Evolutionary conservation across 1,140 invertebrate genomes (phyloP).

Genomic region (Coboldia fuscipes): DNA sequence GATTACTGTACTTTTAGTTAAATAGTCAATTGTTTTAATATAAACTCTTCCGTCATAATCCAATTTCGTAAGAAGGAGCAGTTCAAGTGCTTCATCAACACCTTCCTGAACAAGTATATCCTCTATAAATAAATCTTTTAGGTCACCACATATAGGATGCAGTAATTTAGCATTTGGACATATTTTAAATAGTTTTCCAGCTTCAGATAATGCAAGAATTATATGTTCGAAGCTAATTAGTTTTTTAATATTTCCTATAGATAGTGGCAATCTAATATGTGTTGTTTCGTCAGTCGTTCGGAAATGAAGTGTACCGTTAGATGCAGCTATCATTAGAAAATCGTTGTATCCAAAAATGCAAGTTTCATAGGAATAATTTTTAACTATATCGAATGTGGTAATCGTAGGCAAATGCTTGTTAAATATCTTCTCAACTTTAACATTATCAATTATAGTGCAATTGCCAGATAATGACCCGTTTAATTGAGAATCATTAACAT

Average conservation of each 20-base stretch:
- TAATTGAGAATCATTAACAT: conserved; percentile 6
- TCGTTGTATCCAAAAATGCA: neutral
- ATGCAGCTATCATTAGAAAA: neutral
- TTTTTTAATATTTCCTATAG: neutral
- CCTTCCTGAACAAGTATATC: conserved; percentile 14
- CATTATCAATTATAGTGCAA: conserved; percentile 8
- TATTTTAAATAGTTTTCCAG: conserved; percentile 13
- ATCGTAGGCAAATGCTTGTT: too few relatives aligned
- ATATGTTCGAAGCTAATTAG: conserved; percentile 7
- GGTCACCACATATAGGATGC: neutral
- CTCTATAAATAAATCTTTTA: conserved; percentile 10
- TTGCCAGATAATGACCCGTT: conserved; percentile 9
- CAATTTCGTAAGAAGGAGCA: conserved; percentile 12
- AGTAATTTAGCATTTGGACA: conserved; percentile 8
- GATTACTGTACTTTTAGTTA: conserved; percentile 8
- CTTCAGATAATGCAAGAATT: conserved; percentile 13
- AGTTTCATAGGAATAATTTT: conserved; percentile 7
- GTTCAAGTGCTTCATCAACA: conserved; percentile 13
- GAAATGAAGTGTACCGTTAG: conserved; percentile 3
- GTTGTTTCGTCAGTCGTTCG: conserved; percentile 7
- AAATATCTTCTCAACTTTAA: conserved; percentile 11
- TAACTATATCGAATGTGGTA: too few relatives aligned
- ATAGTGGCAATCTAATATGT: neutral
- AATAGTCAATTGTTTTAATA: conserved; percentile 17
- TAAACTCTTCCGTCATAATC: conserved; percentile 5